Conservation (phyloP, 2,797 vertebrate species). For the Squalus acanthias region DNA sequence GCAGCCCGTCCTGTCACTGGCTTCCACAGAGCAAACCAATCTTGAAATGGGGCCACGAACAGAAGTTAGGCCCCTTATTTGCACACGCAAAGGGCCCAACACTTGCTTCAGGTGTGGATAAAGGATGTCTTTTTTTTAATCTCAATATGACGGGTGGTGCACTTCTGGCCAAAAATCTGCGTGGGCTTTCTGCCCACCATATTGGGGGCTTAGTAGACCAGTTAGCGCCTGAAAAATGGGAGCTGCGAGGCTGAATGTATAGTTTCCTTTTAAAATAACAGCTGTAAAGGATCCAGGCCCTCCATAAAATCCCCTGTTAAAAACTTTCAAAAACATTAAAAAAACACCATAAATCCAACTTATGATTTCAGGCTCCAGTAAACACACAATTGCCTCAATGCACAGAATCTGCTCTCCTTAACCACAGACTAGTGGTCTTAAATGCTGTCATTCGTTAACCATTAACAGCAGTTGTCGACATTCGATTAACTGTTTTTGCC, state of each 20-base stretch:
- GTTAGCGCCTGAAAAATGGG: neutral
- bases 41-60: too few species aligned
- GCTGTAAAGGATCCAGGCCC: neutral
- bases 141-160: neutral
- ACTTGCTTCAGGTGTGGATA: neutral
- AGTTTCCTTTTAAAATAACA: neutral
- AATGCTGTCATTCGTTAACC: slow-evolving; percentile 25
- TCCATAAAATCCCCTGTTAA: neutral
- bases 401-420: neutral
- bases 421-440: neutral
- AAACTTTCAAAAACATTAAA: neutral
- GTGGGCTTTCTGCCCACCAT: neutral
- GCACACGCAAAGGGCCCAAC: neutral
- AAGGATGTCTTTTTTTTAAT: neutral
- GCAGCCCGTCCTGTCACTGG: too few species aligned
- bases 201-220: neutral
- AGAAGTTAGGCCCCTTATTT: neutral
- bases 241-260: neutral
- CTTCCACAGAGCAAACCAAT: too few species aligned
- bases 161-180: neutral
- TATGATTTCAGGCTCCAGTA: slow-evolving; percentile 1
- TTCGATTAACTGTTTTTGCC: neutral
- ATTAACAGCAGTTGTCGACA: slow-evolving; percentile 12
- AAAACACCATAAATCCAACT: neutral
- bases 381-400: neutral